Percentiles rank a stretch among this genome's conserved stretches.
Evolutionary conservation across 2,113 vertebrate species (phyloP).

Genomic region (Salvelinus alpinus): DNA sequence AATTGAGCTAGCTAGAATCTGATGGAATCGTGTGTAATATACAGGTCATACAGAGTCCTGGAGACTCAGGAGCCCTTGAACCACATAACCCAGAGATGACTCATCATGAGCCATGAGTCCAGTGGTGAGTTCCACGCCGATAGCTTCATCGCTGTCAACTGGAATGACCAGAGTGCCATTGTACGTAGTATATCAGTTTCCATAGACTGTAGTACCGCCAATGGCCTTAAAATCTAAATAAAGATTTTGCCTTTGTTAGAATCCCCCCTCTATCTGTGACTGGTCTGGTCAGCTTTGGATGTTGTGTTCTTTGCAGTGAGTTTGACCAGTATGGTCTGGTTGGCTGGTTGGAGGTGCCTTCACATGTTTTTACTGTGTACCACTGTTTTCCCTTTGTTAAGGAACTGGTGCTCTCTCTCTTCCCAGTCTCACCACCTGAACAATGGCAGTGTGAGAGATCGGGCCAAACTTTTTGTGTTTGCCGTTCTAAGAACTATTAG

Average conservation of each 20-base stretch:
- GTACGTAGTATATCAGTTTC: neutral
- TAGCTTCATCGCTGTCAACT: no score
- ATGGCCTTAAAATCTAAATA: constrained; percentile 57
- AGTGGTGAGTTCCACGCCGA: no score
- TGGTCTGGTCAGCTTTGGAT: constrained; percentile 78
- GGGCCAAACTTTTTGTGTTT: neutral
- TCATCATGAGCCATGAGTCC: no score
- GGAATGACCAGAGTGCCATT: neutral
- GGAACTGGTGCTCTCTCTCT: constrained; percentile 63
- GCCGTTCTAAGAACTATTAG: no score
- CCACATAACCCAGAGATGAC: no score
- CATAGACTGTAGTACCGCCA: neutral
- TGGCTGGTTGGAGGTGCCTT: constrained; percentile 74
- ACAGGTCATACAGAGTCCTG: neutral
- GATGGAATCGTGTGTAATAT: neutral
- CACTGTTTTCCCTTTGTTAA: constrained; percentile 59
- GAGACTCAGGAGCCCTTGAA: neutral
- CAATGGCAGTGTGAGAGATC: neutral
- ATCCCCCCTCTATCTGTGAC: constrained; percentile 67
- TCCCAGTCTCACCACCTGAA: constrained; percentile 23
- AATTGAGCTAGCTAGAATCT: neutral
- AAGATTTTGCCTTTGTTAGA: constrained; percentile 76
- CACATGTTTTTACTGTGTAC: constrained; percentile 67
- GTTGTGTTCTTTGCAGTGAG: constrained; percentile 76
- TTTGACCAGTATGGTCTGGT: constrained; percentile 73